Base-by-base conservation (phyloP, 2,797 vertebrate species). In the Moxostoma hubbsi region DNA sequence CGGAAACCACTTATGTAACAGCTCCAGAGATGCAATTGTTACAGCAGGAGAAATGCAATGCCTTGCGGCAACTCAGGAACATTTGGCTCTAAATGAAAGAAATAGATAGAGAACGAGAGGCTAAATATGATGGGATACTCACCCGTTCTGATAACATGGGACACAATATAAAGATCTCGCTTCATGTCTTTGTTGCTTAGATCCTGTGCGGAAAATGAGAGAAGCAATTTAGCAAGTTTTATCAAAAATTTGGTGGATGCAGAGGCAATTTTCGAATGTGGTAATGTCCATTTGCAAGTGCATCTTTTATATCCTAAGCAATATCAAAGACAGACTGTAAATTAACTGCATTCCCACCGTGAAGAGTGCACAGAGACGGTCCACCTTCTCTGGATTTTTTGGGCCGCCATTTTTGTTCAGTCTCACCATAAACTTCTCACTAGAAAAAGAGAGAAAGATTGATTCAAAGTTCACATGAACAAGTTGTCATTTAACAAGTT, bases 101-200 rank as follows among this genome's bases (percentile, higher is more conserved):
- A 61, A 45, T 45, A 15, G 7, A 65, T 8, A 8, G 10, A 57
- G 55, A 18, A 65, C 5, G 36, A 10, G 64, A 65, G 7, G 5
- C 43, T n/a, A 57, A 53, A 75, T 66, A 11, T 46, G 53, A 64
- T 0, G 9, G 12, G n/a, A 59, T 45, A 63, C 85, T 90, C 94
- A 99, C 98, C 98, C 85, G 97, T 98, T 93, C 98, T 94, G 86
- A 99, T 95, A 83, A 99, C 97, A 73, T 99, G 98, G 85, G 96
- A 96, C 85, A 99, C 95, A 83, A 99, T 96, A 89, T 99, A 98
- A 82, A 99, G 94, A 89, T 99, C 98, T 88, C 96, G 95, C 94
- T 99, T 99, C 93, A 99, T 93, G 90, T 99, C 98, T 93, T 98
- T 99, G 91, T 96, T 99, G 93, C 98, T 98, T 79, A 99, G 92